Percentiles rank a stretch among this genome's conserved stretches.
These are phyloP conservation scores for Myrmecobius fasciatus DNA, from an alignment of 2,113 vertebrate species.

Conservation along the genomic window DNA sequence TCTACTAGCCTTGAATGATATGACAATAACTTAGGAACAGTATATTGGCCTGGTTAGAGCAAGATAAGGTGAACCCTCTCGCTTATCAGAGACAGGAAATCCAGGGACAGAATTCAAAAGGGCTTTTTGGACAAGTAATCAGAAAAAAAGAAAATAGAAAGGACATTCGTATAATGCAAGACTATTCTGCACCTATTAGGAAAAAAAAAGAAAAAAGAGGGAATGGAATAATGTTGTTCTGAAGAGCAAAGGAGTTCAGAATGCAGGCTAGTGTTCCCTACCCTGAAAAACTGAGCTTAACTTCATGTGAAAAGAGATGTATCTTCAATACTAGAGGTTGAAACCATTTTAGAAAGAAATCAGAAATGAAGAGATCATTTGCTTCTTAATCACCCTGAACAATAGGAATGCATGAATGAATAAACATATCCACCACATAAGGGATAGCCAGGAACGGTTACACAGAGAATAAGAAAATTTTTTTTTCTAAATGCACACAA, in stretches of 20 bases:
- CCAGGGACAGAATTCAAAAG: neutral
- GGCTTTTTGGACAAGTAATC: neutral
- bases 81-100: neutral
- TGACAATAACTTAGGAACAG: neutral
- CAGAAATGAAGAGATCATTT: neutral
- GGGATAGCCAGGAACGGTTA: neutral
- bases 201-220: neutral
- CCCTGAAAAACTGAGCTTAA: no score
- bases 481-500: neutral
- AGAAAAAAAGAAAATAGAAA: neutral
- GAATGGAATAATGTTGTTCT: neutral
- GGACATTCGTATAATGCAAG: neutral
- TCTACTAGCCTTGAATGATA: neutral
- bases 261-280: no score
- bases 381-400: neutral
- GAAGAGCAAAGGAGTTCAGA: no score
- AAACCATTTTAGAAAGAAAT: neutral
- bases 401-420: neutral
- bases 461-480: neutral
- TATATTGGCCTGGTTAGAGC: neutral
- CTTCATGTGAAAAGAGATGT: neutral
- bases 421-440: neutral
- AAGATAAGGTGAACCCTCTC: neutral
- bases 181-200: neutral
- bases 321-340: neutral